These are phyloP conservation scores for Diarsia rubi DNA, from an alignment of 2,888 invertebrate genomes.

Conservation along the genomic window DNA sequence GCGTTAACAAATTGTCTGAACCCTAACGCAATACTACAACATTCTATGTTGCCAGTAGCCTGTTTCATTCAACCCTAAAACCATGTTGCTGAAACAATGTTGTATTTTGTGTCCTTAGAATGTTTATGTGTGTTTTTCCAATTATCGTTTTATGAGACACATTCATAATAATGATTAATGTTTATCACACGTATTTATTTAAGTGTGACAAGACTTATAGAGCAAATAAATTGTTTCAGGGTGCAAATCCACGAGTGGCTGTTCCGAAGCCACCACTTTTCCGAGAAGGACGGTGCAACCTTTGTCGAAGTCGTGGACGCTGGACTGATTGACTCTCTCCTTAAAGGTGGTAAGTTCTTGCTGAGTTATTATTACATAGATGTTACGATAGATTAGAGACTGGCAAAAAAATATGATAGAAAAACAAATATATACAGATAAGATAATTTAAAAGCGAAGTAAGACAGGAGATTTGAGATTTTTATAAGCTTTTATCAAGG, in stretches of 20 bases:
- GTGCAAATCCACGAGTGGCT: conserved; percentile 92
- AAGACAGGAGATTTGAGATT: background rate
- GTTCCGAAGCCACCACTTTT: conserved; percentile 92
- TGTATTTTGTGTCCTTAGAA: background rate
- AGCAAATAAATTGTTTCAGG: conserved; percentile 72
- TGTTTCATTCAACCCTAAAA: background rate
- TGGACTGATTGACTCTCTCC: conserved; percentile 85
- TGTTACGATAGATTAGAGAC: background rate
- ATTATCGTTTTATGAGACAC: background rate
- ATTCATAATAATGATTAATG: background rate
- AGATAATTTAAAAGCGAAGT: background rate
- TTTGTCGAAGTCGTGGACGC: conserved; percentile 88
- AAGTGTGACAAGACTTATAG: background rate
- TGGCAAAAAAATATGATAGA: background rate
- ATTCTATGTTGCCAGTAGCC: background rate
- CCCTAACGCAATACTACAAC: background rate
- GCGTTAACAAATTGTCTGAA: background rate
- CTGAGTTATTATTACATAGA: background rate
- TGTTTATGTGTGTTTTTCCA: too few relatives aligned
- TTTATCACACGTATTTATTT: background rate
- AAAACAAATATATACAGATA: background rate
- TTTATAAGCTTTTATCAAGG: background rate
- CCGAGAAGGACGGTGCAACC: conserved; percentile 90
- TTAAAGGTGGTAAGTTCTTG: conserved; percentile 68
- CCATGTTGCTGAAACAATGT: background rate